phyloP scores from a whole-genome alignment of 2,113 vertebrate species.

The Megaceryle maxima region DNA sequence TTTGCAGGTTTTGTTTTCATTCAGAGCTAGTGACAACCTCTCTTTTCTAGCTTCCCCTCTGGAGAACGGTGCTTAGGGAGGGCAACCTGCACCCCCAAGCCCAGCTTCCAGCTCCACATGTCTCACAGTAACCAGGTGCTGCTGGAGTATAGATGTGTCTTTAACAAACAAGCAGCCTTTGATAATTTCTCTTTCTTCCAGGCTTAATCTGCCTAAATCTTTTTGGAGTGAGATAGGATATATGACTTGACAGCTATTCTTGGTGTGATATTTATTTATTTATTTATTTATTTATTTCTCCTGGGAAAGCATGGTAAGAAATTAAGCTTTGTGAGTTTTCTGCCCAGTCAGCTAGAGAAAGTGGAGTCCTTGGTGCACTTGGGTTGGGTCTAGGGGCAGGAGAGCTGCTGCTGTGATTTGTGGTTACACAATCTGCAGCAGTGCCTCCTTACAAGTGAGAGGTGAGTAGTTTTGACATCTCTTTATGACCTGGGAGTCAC shows the following conservation, averaged over 20 bases:
- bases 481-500: conserved; percentile 18
- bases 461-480: conserved; percentile 23
- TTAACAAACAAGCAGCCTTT: conserved; percentile 20
- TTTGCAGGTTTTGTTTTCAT: not conserved
- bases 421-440: not conserved
- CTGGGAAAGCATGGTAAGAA: conserved; percentile 31
- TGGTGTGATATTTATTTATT: conserved; percentile 42
- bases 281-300: conserved; percentile 61
- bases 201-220: conserved; percentile 46
- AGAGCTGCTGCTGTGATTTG: conserved; percentile 22
- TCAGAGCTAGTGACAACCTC: not conserved
- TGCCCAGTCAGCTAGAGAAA: conserved; percentile 17
- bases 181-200: conserved; percentile 33
- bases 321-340: conserved; percentile 44
- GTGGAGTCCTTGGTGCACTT: conserved; percentile 25
- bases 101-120: not conserved
- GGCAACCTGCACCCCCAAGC: not conserved
- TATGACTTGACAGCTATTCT: conserved; percentile 34
- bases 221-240: conserved; percentile 9
- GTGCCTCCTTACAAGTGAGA: not conserved
- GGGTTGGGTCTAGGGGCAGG: not conserved
- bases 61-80: not conserved
- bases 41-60: not conserved
- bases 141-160: not conserved
- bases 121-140: not conserved